Conservation (phyloP, 2,888 invertebrate genomes). For the Hedychridium roseum region DNA sequence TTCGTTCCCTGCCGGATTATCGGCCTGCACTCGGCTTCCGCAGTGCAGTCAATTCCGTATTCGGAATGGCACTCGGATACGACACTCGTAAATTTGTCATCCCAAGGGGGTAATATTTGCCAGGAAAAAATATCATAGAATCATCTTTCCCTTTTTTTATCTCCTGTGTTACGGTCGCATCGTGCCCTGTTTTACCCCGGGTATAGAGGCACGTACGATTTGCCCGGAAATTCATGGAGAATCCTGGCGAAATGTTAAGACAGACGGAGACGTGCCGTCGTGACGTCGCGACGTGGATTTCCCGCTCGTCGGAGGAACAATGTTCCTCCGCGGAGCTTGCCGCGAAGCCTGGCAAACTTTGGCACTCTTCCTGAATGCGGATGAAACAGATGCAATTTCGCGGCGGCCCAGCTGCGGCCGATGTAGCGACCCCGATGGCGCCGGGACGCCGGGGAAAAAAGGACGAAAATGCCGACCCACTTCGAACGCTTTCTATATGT, state of each 20-base stretch:
- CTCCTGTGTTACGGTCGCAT: too few species aligned
- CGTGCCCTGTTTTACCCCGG: too few species aligned
- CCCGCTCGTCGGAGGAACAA: neutral
- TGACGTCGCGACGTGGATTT: neutral
- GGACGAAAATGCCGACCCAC: conserved; percentile 29
- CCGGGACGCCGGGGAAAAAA: neutral
- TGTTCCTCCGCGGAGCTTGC: conserved; percentile 4
- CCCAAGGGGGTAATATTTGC: too few species aligned
- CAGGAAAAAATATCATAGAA: neutral
- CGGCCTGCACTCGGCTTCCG: too few species aligned
- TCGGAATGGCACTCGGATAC: too few species aligned
- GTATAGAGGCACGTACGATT: too few species aligned
- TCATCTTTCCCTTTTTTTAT: neutral
- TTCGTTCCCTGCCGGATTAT: too few species aligned
- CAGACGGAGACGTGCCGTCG: too few species aligned
- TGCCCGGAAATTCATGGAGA: too few species aligned
- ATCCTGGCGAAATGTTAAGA: too few species aligned
- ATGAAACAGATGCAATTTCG: conserved; percentile 40
- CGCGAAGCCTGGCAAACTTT: conserved; percentile 21
- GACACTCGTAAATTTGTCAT: too few species aligned
- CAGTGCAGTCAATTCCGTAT: too few species aligned
- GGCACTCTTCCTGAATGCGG: conserved; percentile 32
- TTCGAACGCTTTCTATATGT: conserved; percentile 32
- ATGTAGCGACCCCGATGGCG: conserved; percentile 10
- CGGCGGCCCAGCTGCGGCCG: conserved; percentile 19